Evolutionary conservation across 2,888 invertebrate genomes (phyloP).

Genomic region (Agapetus fuscipes): DNA sequence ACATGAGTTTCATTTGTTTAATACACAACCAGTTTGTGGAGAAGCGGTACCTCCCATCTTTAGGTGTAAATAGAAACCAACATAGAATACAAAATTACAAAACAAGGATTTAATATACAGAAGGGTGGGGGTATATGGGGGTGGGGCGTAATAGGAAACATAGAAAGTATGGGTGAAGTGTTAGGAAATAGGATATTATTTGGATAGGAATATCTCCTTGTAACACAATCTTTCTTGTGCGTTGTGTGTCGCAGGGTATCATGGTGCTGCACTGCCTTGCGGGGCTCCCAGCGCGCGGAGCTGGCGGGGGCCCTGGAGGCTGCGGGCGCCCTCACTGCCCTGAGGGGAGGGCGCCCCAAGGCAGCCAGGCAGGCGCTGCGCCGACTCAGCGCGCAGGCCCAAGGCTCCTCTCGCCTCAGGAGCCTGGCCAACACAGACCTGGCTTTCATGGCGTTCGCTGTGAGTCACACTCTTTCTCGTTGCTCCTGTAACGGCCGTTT

Average conservation of each 20-base stretch:
- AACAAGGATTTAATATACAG: too few relatives aligned
- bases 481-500: neutral
- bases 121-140: too few relatives aligned
- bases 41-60: too few relatives aligned
- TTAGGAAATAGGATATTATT: too few relatives aligned
- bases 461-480: constrained; percentile 20
- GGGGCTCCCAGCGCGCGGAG: constrained; percentile 75
- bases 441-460: constrained; percentile 40
- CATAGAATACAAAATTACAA: too few relatives aligned
- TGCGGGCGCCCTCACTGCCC: constrained; percentile 22
- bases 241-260: constrained; percentile 37
- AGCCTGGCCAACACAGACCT: constrained; percentile 42
- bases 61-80: too few relatives aligned
- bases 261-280: constrained; percentile 93
- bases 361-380: constrained; percentile 30
- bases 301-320: constrained; percentile 75
- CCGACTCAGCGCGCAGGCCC: constrained; percentile 36
- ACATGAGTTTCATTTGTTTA: too few relatives aligned
- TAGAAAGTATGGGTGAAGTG: too few relatives aligned
- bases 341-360: constrained; percentile 23
- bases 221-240: too few relatives aligned
- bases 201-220: too few relatives aligned
- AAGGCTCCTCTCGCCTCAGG: constrained; percentile 35
- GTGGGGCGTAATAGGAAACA: too few relatives aligned
- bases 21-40: too few relatives aligned